Base-by-base conservation (phyloP, 2,888 invertebrate species). In the Drosophila robusta region DNA sequence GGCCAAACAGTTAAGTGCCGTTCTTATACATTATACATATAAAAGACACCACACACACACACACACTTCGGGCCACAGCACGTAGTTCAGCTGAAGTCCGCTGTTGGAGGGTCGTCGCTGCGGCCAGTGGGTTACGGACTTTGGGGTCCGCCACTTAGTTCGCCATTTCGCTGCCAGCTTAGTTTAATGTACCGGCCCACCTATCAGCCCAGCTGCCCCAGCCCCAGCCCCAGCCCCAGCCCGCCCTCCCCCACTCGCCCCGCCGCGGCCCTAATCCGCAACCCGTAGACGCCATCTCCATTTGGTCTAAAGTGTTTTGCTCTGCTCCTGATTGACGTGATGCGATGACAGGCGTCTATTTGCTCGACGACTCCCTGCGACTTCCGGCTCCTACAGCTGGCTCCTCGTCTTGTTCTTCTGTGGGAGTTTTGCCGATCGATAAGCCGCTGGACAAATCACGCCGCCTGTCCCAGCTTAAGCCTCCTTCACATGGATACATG, bases 321-420 rank as follows among this genome's bases (percentile, higher is more conserved):
- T 69, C 68, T 74, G 74, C 61, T 64, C 70, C 61, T 78, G 81
- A 82, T 82, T 84, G 81, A 84, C 81, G 78, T 75, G 78, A 76
- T 70, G 66, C 56, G 81, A 60, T 65, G 79, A 67, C 74, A 63
- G 66, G 38, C 68, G 5, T n/a, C 22, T 24, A 18, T 9, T 16
- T 9, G 8, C 22, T 8, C n/a, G 14, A 12, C 24, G 2, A 4
- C 24, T 32, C 5, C 18, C 22, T 22, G 4, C 18, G 3, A 6
- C 22, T 1, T 16, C 12, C n/a, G 9, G 16, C 14, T 38, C 49
- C 2, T 14, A 8, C 49, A n/a, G 34, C 4, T 16, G 2, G 6
- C 8, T 41, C 11, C 4, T 4, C 4, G 4, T 4, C 11, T 24
- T 4, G 2, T n/a, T 16, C 38, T 39, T 26, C 22, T n/a, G 4